These are phyloP conservation scores for Falco novaeseelandiae DNA, from an alignment of 2,797 vertebrate genomes.

Conservation along the genomic window DNA sequence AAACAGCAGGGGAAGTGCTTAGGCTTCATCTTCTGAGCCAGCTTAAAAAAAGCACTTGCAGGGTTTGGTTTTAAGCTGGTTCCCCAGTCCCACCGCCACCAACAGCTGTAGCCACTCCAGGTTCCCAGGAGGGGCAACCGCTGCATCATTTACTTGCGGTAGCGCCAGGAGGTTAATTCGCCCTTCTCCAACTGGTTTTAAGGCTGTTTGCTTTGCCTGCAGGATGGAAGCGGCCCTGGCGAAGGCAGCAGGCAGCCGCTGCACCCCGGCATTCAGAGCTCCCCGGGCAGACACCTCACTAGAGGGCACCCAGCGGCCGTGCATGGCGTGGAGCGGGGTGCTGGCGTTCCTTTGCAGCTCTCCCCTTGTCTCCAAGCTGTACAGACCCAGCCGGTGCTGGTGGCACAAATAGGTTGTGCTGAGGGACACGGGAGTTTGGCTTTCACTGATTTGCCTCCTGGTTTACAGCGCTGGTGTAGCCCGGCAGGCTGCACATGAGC, in stretches of 20 bases:
- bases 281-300: neutral
- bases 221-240: rapidly evolving
- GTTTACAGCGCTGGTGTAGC: neutral
- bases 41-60: rapidly evolving
- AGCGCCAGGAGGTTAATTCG: neutral
- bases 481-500: neutral
- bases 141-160: rapidly evolving
- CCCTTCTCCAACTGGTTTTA: neutral
- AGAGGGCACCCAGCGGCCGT: neutral
- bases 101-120: neutral
- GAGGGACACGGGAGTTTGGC: rapidly evolving
- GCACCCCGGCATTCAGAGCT: rapidly evolving
- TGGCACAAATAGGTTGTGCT: neutral
- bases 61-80: too few species aligned
- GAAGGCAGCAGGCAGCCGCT: neutral
- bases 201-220: rapidly evolving
- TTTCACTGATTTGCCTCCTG: neutral
- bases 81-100: neutral
- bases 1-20: neutral
- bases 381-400: neutral
- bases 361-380: neutral
- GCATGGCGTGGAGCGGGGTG: rapidly evolving
- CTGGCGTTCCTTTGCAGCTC: neutral
- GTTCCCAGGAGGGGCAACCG: neutral
- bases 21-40: neutral